Evolutionary conservation across 2,113 vertebrate species (phyloP).

Genomic region (Silurus asotus): DNA sequence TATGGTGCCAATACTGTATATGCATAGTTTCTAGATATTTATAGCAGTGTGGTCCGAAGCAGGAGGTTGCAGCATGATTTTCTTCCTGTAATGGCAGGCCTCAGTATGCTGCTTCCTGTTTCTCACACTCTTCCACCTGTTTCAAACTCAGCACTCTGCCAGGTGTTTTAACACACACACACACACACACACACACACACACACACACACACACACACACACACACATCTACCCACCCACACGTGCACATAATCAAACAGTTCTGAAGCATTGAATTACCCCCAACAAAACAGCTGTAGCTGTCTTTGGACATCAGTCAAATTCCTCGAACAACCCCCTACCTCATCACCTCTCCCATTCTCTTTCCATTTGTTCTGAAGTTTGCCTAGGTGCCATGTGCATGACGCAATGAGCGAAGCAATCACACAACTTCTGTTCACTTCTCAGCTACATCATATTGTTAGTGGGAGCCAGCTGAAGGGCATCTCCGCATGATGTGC

Average conservation of each 20-base stretch:
- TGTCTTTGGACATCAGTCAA: neutral
- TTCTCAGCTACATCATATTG: neutral
- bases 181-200: conserved; percentile 22
- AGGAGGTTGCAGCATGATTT: conserved; percentile 32
- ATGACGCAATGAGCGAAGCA: neutral
- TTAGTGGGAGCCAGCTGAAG: neutral
- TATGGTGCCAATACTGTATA: neutral
- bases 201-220: conserved; percentile 56
- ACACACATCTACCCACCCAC: conserved; percentile 31
- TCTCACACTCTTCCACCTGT: conserved; percentile 63
- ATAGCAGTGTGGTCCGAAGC: conserved; percentile 26
- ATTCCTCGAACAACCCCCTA: neutral
- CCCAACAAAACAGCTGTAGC: conserved; percentile 60
- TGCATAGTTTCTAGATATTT: conserved; percentile 13
- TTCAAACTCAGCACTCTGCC: conserved; percentile 62
- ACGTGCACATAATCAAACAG: conserved; percentile 10
- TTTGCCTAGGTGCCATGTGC: neutral
- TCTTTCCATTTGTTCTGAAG: neutral
- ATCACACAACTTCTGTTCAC: neutral
- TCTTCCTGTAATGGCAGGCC: conserved; percentile 39
- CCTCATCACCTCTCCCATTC: neutral
- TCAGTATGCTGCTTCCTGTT: conserved; percentile 14
- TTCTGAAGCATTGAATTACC: conserved; percentile 63
- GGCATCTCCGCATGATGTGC: neutral
- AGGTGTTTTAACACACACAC: conserved; percentile 64